Conservation (phyloP, 2,888 invertebrate genomes). For the Orgyia antiqua region DNA sequence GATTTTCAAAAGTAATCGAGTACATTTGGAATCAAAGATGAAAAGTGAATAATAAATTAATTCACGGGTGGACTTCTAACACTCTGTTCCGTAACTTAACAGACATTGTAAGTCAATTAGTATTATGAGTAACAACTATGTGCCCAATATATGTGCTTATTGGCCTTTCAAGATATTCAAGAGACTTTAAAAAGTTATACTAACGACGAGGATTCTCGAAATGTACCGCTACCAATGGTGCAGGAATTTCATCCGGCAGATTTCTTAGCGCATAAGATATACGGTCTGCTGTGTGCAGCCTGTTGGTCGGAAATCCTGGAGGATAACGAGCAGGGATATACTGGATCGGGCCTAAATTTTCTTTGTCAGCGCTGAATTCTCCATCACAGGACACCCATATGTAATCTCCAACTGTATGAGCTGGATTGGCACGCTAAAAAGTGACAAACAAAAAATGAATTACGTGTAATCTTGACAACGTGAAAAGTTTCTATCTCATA, state of each 20-base stretch:
- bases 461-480: background rate
- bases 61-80: too few species aligned
- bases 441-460: background rate
- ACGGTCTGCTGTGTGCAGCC: slow-evolving; percentile 62
- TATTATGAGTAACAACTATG: too few species aligned
- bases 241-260: slow-evolving; percentile 52
- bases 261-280: slow-evolving; percentile 49
- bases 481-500: background rate
- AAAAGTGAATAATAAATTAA: too few species aligned
- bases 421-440: slow-evolving; percentile 45
- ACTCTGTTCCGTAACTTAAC: too few species aligned
- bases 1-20: too few species aligned
- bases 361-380: slow-evolving; percentile 85
- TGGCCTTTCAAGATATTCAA: too few species aligned
- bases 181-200: too few species aligned
- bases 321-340: slow-evolving; percentile 82
- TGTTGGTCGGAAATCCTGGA: slow-evolving; percentile 67
- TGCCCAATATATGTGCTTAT: too few species aligned
- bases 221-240: slow-evolving; percentile 54
- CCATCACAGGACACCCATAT: slow-evolving; percentile 92
- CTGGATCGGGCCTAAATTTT: slow-evolving; percentile 84
- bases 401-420: slow-evolving; percentile 71
- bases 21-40: too few species aligned
- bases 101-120: too few species aligned
- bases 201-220: slow-evolving; percentile 66